These are phyloP conservation scores for Cyrtodaria siliqua DNA, from an alignment of 2,888 invertebrate species.

Conservation along the genomic window DNA sequence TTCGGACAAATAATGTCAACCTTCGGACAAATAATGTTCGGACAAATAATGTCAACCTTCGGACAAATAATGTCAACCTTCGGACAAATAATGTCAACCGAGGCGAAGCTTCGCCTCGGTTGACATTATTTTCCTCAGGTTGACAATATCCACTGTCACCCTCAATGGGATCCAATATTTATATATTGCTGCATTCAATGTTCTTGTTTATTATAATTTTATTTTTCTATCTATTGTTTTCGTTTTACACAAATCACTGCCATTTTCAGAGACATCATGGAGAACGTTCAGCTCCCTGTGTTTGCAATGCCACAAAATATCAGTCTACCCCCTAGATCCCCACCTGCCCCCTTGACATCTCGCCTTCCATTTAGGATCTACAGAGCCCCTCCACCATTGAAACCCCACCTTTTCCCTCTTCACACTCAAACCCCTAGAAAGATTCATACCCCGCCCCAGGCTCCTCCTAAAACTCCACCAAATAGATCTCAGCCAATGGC, in stretches of 20 bases:
- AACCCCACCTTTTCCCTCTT: conserved; percentile 50
- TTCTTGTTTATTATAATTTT: background rate
- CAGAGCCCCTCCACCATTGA: conserved; percentile 50
- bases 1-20: no score
- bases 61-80: no score
- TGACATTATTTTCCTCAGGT: no score
- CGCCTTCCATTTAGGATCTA: conserved; percentile 48
- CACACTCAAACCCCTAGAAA: conserved; percentile 18
- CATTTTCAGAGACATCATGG: conserved; percentile 60
- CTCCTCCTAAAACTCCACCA: conserved; percentile 25
- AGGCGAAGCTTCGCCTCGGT: no score
- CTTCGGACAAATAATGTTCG: no score
- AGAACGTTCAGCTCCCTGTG: conserved; percentile 46
- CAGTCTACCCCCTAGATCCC: conserved; percentile 12
- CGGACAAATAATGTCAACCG: no score
- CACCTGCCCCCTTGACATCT: conserved; percentile 25
- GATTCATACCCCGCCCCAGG: conserved; percentile 1
- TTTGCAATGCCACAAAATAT: conserved; percentile 26
- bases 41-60: no score
- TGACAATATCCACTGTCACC: no score
- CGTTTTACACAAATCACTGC: background rate
- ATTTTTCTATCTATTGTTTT: background rate
- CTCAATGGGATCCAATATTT: no score
- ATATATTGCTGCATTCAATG: no score
- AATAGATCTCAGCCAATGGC: conserved; percentile 43